phyloP scores from a whole-genome alignment of 1,140 invertebrate genomes.

The Aricia agestis region DNA sequence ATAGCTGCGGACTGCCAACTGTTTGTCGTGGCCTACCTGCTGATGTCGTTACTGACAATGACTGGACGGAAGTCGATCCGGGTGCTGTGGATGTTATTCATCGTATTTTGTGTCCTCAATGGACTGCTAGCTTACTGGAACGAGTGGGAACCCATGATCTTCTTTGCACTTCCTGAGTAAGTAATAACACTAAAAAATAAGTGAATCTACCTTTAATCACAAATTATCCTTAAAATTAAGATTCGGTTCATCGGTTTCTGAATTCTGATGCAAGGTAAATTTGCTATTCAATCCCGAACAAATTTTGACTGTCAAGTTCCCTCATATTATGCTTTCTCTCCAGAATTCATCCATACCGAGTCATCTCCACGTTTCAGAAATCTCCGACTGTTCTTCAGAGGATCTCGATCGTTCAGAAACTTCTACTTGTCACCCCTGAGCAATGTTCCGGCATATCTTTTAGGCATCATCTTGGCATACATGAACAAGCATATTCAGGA shows the following conservation, averaged over 20 bases:
- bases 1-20: conserved; percentile 46
- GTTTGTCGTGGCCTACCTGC: conserved; percentile 26
- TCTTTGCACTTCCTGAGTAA: conserved; percentile 28
- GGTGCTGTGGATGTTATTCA: conserved; percentile 27
- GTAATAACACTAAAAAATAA: no score
- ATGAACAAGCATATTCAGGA: conserved; percentile 34
- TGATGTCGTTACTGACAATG: conserved; percentile 33
- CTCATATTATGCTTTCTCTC: no score
- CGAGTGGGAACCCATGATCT: conserved; percentile 38
- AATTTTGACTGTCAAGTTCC: no score
- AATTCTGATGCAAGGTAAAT: no score
- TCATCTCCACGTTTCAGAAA: background rate
- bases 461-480: conserved; percentile 32
- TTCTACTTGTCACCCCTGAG: background rate
- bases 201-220: no score
- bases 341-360: no score
- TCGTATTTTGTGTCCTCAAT: conserved; percentile 31
- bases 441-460: background rate
- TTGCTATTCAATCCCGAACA: no score
- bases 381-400: background rate
- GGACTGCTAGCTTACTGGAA: conserved; percentile 32
- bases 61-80: conserved; percentile 26
- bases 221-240: no score
- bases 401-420: background rate
- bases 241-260: no score